A percentile compares a stretch with the other conserved stretches of the same genome.
Evolutionary conservation across 2,797 vertebrate genomes (phyloP).

Genomic region (Mionectes olivaceus): DNA sequence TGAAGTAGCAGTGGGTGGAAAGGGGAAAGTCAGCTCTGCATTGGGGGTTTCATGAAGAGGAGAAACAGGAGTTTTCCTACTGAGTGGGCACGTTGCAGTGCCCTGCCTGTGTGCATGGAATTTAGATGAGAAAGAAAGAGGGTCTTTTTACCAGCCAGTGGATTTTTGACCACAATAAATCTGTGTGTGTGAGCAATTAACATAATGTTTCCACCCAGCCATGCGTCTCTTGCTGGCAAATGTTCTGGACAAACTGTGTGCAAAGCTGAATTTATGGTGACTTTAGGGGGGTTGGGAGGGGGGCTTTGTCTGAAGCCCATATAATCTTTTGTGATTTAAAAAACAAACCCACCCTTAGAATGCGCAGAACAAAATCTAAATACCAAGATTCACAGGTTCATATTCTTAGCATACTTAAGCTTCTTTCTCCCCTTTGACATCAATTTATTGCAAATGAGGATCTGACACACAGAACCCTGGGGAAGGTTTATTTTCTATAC

Average conservation of each 20-base stretch:
- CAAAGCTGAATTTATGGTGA: slow-evolving; percentile 9
- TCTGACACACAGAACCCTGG: background rate
- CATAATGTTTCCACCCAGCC: slow-evolving; percentile 41
- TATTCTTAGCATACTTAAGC: background rate
- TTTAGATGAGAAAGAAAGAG: slow-evolving; percentile 46
- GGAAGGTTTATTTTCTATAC: background rate
- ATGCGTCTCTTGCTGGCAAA: background rate
- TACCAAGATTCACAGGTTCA: background rate
- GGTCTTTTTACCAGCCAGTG: background rate
- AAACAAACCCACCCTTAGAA: accelerated
- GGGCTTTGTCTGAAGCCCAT: background rate
- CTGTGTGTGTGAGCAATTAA: slow-evolving; percentile 38
- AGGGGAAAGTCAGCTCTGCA: background rate
- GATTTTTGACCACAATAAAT: slow-evolving; percentile 49
- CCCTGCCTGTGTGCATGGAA: background rate
- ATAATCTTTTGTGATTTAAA: background rate
- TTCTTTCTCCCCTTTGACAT: background rate
- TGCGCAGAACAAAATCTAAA: background rate
- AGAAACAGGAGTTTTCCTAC: background rate
- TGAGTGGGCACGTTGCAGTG: slow-evolving; percentile 3
- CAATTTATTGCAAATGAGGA: background rate
- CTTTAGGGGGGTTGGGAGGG: background rate
- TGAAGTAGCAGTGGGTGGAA: background rate
- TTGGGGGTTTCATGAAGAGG: background rate
- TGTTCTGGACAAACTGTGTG: background rate